A percentile compares a stretch with the other conserved stretches of the same genome.
Evolutionary conservation across 2,113 vertebrate species (phyloP).

Genomic region (Sturnus vulgaris): DNA sequence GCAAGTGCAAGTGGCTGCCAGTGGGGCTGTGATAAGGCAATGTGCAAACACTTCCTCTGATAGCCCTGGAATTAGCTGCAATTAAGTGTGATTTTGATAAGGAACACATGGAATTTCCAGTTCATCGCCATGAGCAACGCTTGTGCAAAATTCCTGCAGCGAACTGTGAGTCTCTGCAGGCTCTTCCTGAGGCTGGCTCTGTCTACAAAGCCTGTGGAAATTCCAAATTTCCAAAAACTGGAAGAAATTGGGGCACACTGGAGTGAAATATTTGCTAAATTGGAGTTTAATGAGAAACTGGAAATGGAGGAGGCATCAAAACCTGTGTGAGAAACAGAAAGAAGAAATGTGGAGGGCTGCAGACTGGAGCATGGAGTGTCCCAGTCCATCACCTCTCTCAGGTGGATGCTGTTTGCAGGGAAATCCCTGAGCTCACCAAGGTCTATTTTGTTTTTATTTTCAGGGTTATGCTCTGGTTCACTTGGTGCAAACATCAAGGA

Average conservation of each 20-base stretch:
- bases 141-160: not conserved
- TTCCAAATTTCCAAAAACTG: not conserved
- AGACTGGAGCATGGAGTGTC: accelerated
- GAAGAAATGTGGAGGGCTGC: not conserved
- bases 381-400: not conserved
- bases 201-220: not conserved
- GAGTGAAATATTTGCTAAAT: not conserved
- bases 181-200: not conserved
- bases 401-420: not conserved
- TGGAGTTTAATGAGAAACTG: not conserved
- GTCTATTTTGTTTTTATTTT: not conserved
- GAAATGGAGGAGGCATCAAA: not conserved
- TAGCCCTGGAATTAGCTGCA: conserved; percentile 24
- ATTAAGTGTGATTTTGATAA: conserved; percentile 11
- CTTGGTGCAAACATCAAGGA: not conserved
- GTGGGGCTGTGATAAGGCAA: conserved; percentile 35
- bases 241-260: not conserved
- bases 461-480: not conserved
- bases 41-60: not conserved
- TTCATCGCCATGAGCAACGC: not conserved
- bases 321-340: not conserved
- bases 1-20: not conserved
- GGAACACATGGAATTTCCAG: not conserved
- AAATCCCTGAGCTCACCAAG: not conserved
- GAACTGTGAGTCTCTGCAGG: not conserved